Evolutionary conservation across 2,888 invertebrate genomes (phyloP).

Genomic region (Scaptomyza flava): DNA sequence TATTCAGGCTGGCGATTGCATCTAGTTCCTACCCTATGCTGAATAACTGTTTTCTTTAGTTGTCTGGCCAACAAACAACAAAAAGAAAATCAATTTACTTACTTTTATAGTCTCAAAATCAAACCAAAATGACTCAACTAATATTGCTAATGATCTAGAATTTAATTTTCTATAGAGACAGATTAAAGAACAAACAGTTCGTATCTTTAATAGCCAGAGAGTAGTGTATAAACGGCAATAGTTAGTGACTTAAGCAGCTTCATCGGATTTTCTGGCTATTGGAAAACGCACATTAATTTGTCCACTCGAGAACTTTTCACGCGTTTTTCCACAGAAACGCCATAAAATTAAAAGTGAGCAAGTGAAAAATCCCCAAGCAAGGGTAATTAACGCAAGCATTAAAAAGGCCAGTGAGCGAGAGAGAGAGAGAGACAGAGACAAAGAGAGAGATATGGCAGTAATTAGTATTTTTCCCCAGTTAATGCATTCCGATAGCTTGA

Average conservation of each 20-base stretch:
- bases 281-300: constrained; percentile 41
- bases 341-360: constrained; percentile 60
- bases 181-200: background rate
- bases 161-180: background rate
- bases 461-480: constrained; percentile 80
- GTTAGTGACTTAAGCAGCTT: constrained; percentile 1
- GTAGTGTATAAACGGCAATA: constrained; percentile 22
- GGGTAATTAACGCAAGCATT: constrained; percentile 73
- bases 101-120: background rate
- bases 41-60: background rate
- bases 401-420: constrained; percentile 32
- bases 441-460: constrained; percentile 71
- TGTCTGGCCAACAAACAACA: background rate
- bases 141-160: background rate
- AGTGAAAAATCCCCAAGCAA: constrained; percentile 62
- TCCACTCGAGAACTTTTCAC: constrained; percentile 69
- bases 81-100: background rate
- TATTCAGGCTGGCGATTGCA: background rate
- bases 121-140: background rate
- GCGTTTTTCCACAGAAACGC: constrained; percentile 68
- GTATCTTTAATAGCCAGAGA: constrained; percentile 1
- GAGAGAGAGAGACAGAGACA: background rate
- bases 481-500: constrained; percentile 78
- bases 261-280: constrained; percentile 19
- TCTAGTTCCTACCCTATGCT: background rate